phyloP scores from a whole-genome alignment of 2,797 vertebrate genomes.

The Apodemus agrarius region DNA sequence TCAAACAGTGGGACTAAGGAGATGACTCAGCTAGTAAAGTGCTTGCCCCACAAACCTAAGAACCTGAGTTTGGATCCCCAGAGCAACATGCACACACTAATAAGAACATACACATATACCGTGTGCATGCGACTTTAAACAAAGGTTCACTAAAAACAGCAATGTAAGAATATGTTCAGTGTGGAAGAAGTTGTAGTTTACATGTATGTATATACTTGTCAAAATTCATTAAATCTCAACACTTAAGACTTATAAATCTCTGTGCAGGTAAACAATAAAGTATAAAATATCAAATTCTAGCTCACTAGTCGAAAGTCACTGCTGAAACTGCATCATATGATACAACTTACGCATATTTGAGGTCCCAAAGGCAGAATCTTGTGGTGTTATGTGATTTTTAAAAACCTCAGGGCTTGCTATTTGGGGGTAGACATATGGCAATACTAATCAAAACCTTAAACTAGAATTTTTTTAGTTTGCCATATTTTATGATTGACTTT shows the following conservation, averaged over 20 bases:
- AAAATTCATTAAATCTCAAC: background rate
- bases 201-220: background rate
- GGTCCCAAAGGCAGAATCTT: constrained; percentile 28
- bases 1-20: background rate
- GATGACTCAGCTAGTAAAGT: background rate
- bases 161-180: background rate
- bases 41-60: background rate
- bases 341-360: background rate
- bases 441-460: background rate
- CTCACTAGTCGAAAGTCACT: background rate
- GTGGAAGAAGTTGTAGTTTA: background rate
- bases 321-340: background rate
- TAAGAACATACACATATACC: background rate
- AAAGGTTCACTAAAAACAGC: background rate
- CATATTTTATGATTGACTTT: constrained; percentile 9
- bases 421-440: background rate
- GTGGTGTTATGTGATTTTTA: background rate
- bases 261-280: background rate
- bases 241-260: background rate
- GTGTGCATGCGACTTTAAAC: too few species aligned
- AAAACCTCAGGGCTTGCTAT: background rate
- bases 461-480: background rate
- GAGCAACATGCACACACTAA: background rate
- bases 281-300: background rate
- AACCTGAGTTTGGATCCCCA: background rate